Conservation (phyloP, 2,888 invertebrate genomes). For the Sturmia bella region DNA sequence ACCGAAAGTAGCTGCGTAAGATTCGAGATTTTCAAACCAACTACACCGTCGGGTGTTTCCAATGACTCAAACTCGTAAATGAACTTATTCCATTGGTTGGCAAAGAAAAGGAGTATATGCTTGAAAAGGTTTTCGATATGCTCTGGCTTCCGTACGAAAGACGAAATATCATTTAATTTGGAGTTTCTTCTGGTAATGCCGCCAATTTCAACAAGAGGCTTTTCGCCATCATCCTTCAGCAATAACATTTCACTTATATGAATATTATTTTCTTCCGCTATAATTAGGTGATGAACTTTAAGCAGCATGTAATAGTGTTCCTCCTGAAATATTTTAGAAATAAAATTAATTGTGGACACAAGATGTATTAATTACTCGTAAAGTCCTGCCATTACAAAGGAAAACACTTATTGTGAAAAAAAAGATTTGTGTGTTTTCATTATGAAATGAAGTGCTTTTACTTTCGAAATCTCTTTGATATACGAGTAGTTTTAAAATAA, state of each 20-base stretch:
- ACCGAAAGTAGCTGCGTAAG: conserved; percentile 83
- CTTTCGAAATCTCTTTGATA: no score
- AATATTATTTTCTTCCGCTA: conserved; percentile 87
- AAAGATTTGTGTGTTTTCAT: background rate
- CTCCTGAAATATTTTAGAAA: conserved; percentile 60
- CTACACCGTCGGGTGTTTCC: conserved; percentile 84
- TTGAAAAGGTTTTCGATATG: conserved; percentile 86
- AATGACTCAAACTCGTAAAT: conserved; percentile 89
- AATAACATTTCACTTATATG: conserved; percentile 89
- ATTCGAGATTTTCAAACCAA: conserved; percentile 75
- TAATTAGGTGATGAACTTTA: conserved; percentile 88
- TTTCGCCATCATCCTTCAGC: conserved; percentile 81
- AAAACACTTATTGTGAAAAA: no score
- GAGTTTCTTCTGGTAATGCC: conserved; percentile 65
- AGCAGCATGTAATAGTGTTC: conserved; percentile 86
- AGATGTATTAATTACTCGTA: no score
- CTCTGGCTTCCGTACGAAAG: conserved; percentile 84
- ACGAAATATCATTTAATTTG: conserved; percentile 80
- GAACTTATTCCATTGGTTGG: conserved; percentile 91
- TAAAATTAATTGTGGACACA: no score
- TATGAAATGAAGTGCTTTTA: no score
- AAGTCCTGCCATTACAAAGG: no score
- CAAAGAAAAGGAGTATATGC: conserved; percentile 86
- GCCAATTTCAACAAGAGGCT: conserved; percentile 71
- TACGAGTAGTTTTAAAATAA: no score